A percentile compares a stretch with the other conserved stretches of the same genome.
These are phyloP conservation scores for Panurus biarmicus DNA, from an alignment of 2,113 vertebrate species.

Conservation along the genomic window DNA sequence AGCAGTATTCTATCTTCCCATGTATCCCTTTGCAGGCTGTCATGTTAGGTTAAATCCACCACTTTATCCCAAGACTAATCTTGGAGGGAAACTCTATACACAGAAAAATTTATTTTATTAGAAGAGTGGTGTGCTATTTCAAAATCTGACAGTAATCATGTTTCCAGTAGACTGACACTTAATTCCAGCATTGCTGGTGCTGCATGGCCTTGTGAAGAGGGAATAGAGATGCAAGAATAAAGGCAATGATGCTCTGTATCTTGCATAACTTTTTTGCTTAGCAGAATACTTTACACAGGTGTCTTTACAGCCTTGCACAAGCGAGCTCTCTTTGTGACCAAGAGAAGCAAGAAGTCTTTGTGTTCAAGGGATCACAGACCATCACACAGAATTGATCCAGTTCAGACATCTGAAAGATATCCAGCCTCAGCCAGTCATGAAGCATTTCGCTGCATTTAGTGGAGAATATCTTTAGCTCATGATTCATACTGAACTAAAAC, in stretches of 20 bases:
- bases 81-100: background rate
- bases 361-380: background rate
- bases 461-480: background rate
- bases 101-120: background rate
- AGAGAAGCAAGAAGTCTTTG: background rate
- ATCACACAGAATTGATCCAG: background rate
- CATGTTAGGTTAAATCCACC: background rate
- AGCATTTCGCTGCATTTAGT: background rate
- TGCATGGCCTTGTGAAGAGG: background rate
- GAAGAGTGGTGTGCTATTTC: background rate
- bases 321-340: background rate
- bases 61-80: background rate
- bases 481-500: slow-evolving; percentile 3
- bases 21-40: background rate
- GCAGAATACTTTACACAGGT: background rate
- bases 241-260: background rate
- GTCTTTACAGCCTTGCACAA: background rate
- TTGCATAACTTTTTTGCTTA: background rate
- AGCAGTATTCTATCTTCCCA: background rate
- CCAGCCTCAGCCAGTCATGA: background rate
- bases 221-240: background rate
- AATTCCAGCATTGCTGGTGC: background rate
- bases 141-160: background rate
- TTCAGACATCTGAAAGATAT: background rate
- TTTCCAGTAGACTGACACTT: background rate